Evolutionary conservation across 2,113 vertebrate species (phyloP).

Genomic region (Balaenoptera acutorostrata): DNA sequence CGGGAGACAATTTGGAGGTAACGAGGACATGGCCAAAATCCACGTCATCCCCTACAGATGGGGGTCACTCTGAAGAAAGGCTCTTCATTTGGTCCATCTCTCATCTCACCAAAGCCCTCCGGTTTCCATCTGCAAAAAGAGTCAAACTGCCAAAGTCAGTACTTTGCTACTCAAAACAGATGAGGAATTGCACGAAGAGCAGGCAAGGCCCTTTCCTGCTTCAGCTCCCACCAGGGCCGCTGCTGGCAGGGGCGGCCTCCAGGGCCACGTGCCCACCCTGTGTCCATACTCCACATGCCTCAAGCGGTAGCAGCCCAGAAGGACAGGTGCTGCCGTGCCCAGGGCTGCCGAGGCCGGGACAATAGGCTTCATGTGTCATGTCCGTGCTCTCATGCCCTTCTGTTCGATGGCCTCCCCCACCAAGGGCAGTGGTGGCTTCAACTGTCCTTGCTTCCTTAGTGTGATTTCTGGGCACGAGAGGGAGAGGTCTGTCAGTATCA

Average conservation of each 20-base stretch:
- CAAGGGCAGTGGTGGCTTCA: slow-evolving; percentile 83
- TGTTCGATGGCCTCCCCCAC: slow-evolving; percentile 84
- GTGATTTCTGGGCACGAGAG: slow-evolving; percentile 76
- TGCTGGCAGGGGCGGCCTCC: not conserved
- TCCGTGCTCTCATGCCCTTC: slow-evolving; percentile 82
- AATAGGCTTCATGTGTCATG: slow-evolving; percentile 81
- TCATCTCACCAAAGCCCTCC: not conserved
- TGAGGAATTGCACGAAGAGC: not conserved
- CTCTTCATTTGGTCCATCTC: not conserved
- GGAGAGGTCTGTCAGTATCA: slow-evolving; percentile 75
- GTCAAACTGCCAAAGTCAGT: not conserved
- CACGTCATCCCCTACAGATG: no score
- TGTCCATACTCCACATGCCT: not conserved
- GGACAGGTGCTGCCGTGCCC: slow-evolving; percentile 56
- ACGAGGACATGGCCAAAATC: not conserved
- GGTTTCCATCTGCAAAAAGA: not conserved
- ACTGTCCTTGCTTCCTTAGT: slow-evolving; percentile 82
- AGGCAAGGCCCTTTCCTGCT: not conserved
- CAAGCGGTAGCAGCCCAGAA: not conserved
- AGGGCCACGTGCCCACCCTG: not conserved
- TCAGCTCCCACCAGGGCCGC: not conserved
- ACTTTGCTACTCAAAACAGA: not conserved
- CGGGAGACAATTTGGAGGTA: not conserved
- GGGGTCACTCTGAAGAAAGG: not conserved
- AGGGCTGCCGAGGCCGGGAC: slow-evolving; percentile 77